A percentile compares a stretch with the other conserved stretches of the same genome.
Evolutionary conservation across 2,113 vertebrate species (phyloP).

Genomic region (Varanus komodoensis): DNA sequence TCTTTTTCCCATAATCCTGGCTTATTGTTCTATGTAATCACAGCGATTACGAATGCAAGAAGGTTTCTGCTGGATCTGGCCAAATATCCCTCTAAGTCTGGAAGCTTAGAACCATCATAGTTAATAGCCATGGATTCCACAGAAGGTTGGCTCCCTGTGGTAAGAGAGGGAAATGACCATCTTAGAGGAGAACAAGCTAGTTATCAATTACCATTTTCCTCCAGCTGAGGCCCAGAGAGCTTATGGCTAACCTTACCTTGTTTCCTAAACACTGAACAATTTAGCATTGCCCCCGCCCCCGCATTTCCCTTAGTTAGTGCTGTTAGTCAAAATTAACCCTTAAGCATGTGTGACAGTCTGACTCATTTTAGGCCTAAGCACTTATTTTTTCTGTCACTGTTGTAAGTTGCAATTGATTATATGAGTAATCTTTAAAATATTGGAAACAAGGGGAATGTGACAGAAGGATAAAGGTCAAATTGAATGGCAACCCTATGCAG

Average conservation of each 20-base stretch:
- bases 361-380: not conserved
- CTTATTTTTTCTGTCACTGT: not conserved
- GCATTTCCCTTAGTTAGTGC: not conserved
- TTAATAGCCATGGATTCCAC: not conserved
- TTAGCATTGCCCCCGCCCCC: not conserved
- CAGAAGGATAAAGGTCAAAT: not conserved
- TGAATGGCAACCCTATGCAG: not conserved
- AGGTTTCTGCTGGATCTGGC: no score
- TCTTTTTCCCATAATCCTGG: no score
- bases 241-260: not conserved
- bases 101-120: no score
- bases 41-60: no score
- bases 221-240: not conserved
- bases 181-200: not conserved
- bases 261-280: not conserved
- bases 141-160: not conserved
- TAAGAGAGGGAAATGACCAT: not conserved
- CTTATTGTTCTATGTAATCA: no score
- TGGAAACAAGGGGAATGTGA: not conserved
- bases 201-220: not conserved
- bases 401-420: not conserved
- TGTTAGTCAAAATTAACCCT: not conserved
- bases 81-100: no score
- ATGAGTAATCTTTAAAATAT: not conserved
- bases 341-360: not conserved